These are phyloP conservation scores for Disparrhopalites patrizii DNA, from an alignment of 2,888 invertebrate species.

Conservation along the genomic window DNA sequence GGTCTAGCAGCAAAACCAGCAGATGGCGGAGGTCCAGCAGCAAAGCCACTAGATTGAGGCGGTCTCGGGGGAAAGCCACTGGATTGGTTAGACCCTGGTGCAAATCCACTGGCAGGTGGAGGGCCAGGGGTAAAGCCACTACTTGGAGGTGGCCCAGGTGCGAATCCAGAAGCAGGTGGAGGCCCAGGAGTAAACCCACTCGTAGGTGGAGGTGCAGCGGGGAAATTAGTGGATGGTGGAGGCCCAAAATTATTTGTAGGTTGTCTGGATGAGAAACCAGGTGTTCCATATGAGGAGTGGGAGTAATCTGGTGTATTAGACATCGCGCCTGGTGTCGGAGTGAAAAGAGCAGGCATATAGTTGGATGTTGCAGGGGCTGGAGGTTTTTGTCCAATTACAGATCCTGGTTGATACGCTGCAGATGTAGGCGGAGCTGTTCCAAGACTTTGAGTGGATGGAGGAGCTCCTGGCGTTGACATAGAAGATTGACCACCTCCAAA, in stretches of 20 bases:
- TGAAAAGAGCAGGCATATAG: slow-evolving; percentile 18
- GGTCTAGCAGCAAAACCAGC: not conserved
- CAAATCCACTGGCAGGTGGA: not conserved
- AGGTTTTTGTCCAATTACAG: too few species aligned
- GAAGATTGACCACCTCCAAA: too few species aligned
- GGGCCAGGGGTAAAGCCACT: not conserved
- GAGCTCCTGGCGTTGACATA: too few species aligned
- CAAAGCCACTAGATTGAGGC: not conserved
- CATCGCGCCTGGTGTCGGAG: not conserved
- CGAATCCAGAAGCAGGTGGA: slow-evolving; percentile 1
- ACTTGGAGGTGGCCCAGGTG: slow-evolving; percentile 1
- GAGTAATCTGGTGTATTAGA: not conserved
- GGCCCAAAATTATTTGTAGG: not conserved
- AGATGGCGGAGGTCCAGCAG: slow-evolving; percentile 7
- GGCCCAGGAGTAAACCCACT: slow-evolving; percentile 6
- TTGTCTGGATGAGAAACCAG: not conserved
- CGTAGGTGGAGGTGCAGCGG: slow-evolving; percentile 14
- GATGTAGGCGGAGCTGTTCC: too few species aligned
- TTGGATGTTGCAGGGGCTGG: slow-evolving; percentile 13
- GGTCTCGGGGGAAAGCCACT: slow-evolving; percentile 1
- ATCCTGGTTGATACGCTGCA: too few species aligned
- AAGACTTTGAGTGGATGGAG: too few species aligned
- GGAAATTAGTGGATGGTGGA: not conserved
- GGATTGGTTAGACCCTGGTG: not conserved
- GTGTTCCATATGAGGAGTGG: not conserved